Conservation (phyloP, 2,797 vertebrate species). For the Thripadectes ignobilis region DNA sequence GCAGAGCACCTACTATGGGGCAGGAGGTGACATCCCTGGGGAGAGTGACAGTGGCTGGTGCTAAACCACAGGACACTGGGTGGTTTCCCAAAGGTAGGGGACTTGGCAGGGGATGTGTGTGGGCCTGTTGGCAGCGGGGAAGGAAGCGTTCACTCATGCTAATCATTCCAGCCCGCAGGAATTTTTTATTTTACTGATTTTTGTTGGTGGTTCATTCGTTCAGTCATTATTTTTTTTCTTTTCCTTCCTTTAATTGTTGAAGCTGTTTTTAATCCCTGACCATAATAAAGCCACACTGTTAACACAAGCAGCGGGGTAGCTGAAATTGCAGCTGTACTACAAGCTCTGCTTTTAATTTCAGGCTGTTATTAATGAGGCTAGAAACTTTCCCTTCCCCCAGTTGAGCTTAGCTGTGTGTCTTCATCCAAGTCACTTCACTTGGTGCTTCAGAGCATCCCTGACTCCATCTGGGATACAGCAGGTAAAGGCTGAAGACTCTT, state of each 20-base stretch:
- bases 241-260: constrained; percentile 24
- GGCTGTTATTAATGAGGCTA: constrained; percentile 46
- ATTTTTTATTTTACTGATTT: constrained; percentile 30
- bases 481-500: background rate
- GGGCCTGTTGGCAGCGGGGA: background rate
- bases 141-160: constrained; percentile 1
- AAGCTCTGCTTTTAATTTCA: constrained; percentile 68
- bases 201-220: background rate
- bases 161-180: constrained; percentile 39
- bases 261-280: constrained; percentile 64
- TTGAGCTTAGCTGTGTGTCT: background rate
- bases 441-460: background rate
- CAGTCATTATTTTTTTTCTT: background rate
- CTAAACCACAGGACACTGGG: background rate
- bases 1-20: background rate
- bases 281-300: constrained; percentile 66
- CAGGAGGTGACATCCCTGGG: background rate
- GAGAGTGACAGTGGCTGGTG: background rate
- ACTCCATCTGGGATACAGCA: background rate
- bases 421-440: background rate
- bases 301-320: constrained; percentile 48
- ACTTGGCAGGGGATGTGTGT: constrained; percentile 3
- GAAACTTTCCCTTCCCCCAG: constrained; percentile 6
- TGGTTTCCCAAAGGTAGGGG: background rate
- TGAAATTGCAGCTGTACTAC: constrained; percentile 49